Evolutionary conservation across 1,140 invertebrate genomes (phyloP), one percentile per base, ranked within the genome.

Genomic region (Triops longicaudatus): DNA sequence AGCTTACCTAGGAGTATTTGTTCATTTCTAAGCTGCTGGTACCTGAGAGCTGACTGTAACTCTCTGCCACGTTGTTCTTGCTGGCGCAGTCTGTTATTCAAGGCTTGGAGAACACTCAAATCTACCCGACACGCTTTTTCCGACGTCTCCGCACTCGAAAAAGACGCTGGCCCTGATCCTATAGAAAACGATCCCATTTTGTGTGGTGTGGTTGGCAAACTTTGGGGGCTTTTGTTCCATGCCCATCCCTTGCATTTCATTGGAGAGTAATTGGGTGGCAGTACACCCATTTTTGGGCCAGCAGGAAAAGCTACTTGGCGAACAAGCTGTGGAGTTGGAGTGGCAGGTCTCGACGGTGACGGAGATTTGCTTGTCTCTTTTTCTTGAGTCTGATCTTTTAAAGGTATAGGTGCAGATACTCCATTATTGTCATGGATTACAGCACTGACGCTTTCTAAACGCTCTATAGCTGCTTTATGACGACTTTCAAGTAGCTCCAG

Each of bases 1-100:
- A n/a, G 17, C 87, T 88, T 82, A 91, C 90, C 87, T 83, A 90
- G 88, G 78, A 91, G 83, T 43, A 90, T 83, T 81, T 87, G 85
- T 81, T 91, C 89, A 11, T 87, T 86, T 77, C 89, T 86, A 26
- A 87, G 86, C 78, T 91, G 89, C 78, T 91, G 89, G 73, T 89
- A 86, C 79, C 87, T 88, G 12, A 91, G 83, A 78, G 86, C 87
- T 78, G 85, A 83, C 80, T 90, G 87, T 63, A 91, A 82, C 81
- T 89, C 86, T 72, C 87, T 86, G 80, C 89, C 88, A 72, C 87
- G 87, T 73, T 88, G 84, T 78, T 91, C 90, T 78, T 88, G 87
- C 72, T 84, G 81, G 44, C 86, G 84, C 41, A 87, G 81, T 79
- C 84, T 84, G 14, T 82, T 80, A 78, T 85, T 86, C 26, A 88